These are phyloP conservation scores for Cercocebus atys DNA, from an alignment of 2,113 vertebrate genomes.

Conservation along the genomic window DNA sequence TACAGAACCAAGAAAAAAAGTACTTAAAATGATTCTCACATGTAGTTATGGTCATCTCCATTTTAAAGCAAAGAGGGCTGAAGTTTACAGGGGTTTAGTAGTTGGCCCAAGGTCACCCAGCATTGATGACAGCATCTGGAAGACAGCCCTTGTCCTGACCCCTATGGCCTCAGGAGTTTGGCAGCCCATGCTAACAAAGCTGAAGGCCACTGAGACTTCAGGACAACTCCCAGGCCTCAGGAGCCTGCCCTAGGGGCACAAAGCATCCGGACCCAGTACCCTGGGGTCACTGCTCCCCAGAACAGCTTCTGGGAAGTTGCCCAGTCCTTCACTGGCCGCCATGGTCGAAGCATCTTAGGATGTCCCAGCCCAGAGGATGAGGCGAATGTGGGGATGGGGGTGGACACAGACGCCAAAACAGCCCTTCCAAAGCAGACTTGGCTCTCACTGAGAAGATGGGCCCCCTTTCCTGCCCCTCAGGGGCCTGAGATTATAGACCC, in stretches of 20 bases:
- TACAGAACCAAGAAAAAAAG: neutral
- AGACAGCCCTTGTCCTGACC: neutral
- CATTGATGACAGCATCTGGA: neutral
- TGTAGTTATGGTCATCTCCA: neutral
- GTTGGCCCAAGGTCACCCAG: neutral
- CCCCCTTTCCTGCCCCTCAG: neutral
- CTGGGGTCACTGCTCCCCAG: neutral
- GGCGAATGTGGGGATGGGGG: too few relatives aligned
- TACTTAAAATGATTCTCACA: neutral
- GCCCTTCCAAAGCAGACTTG: neutral
- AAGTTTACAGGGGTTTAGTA: neutral
- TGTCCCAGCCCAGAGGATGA: neutral
- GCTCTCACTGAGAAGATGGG: neutral
- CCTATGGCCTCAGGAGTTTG: fast-evolving
- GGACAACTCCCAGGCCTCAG: neutral
- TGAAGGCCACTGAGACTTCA: neutral
- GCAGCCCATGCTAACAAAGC: neutral
- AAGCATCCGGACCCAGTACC: neutral
- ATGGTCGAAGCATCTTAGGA: neutral
- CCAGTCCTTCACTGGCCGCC: neutral
- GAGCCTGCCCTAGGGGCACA: neutral
- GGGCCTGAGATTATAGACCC: neutral
- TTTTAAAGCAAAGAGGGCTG: neutral
- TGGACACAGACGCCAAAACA: neutral
- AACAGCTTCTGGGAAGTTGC: neutral